A percentile compares a stretch with the other conserved stretches of the same genome.
phyloP scores from a whole-genome alignment of 2,797 vertebrate genomes.

The Acestrorhynchus altus region DNA sequence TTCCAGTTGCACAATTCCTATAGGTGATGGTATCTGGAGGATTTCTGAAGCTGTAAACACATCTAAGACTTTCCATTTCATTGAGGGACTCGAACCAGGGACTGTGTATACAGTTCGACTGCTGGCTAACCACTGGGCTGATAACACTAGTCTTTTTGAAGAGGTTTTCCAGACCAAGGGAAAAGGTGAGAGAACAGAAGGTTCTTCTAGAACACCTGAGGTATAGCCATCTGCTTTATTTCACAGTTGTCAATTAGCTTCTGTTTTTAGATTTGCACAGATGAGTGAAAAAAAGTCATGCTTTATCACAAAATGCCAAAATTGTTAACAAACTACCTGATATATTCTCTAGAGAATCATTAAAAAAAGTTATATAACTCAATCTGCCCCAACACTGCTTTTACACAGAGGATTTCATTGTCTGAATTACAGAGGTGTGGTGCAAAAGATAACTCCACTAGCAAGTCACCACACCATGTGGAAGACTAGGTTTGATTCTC shows the following conservation, averaged over 20 bases:
- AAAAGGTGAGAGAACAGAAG: constrained; percentile 85
- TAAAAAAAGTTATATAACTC: too few species aligned
- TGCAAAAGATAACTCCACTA: too few species aligned
- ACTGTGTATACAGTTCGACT: constrained; percentile 87
- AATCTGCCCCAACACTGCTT: too few species aligned
- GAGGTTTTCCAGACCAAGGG: constrained; percentile 91
- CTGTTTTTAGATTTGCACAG: background rate
- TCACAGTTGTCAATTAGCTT: constrained; percentile 2
- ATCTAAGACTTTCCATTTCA: constrained; percentile 86
- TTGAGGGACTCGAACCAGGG: constrained; percentile 87
- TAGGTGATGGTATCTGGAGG: constrained; percentile 89
- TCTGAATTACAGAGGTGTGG: too few species aligned
- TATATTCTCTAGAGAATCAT: too few species aligned
- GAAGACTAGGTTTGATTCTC: too few species aligned
- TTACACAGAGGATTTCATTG: too few species aligned
- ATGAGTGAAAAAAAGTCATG: background rate
- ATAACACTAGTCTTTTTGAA: constrained; percentile 94
- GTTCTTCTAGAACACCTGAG: background rate
- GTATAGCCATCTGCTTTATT: background rate
- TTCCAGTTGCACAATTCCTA: constrained; percentile 68
- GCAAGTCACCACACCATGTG: too few species aligned
- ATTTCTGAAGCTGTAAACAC: constrained; percentile 86
- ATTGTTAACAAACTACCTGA: too few species aligned
- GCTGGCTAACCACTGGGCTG: constrained; percentile 86
- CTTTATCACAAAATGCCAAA: background rate